Evolutionary conservation across 2,888 invertebrate species (phyloP), one percentile per base, ranked within the genome.

Genomic region (Stenotaenia linearis): DNA sequence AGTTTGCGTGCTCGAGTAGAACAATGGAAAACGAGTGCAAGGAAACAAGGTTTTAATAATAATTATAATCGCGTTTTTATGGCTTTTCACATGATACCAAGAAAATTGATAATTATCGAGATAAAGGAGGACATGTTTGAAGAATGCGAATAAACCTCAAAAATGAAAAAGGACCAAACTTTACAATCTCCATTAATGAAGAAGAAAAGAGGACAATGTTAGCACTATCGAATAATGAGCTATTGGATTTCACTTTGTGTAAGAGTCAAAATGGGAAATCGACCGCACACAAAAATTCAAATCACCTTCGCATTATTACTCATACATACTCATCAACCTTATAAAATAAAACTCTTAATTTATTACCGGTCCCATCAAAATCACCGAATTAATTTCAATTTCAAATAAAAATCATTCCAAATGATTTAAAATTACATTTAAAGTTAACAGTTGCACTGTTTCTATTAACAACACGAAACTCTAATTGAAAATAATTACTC

Each of bases 401-500:
- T 5, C 21, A n/a, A 50, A 50, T 18, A 15, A n/a, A 15, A n/a
- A 15, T 5, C n/a, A 18, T 5, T 7, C 50, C 15, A 50, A 7
- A 18, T n/a, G 18, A 50, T 18, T 7, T 18, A n/a, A 50, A 7
- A 7, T 18, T 50, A 18, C 18, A n/a, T 7, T 50, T 40, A 40
- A 45, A 45, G n/a, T 18, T 61, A 61, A 61, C 61, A 61, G 28
- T 28, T 7, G 25, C 28, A 61, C 15, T 12, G 25, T 7, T 61
- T 45, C 23, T 61, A 7, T 25, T 5, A 61, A 28, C 69, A 28
- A 23, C 28, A 28, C 69, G 15, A 15, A 23, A 12, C 25, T 25
- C 69, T 69, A 69, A 69, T 69, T 69, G 69, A 69, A 69, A 69
- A 69, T 69, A 69, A 69, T 69, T 69, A 69, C 69, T 69, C 25